Evolutionary conservation across 2,113 vertebrate genomes (phyloP).

Genomic region (Setophaga kirtlandii): DNA sequence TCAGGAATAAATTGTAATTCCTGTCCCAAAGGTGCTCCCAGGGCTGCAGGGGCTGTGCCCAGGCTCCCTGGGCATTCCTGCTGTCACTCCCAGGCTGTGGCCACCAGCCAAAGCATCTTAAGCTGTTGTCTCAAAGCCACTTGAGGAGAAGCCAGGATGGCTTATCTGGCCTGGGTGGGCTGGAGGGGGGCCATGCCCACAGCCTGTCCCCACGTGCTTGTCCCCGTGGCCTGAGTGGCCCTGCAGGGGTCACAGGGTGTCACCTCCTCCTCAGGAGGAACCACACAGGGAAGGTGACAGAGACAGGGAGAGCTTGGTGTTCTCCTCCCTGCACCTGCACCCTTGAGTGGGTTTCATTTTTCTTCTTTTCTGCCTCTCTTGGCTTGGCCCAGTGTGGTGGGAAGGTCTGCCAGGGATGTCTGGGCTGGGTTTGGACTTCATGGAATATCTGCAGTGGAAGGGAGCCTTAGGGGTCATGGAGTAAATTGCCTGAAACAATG

Average conservation of each 20-base stretch:
- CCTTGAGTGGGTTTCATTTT: neutral
- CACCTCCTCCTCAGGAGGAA: neutral
- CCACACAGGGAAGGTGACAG: accelerated
- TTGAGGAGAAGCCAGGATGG: neutral
- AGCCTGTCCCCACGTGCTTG: neutral
- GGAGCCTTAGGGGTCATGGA: accelerated
- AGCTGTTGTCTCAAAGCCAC: neutral
- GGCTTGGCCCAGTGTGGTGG: neutral
- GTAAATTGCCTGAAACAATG: accelerated
- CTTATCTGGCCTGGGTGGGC: neutral
- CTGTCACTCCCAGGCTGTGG: neutral
- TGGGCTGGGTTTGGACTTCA: neutral
- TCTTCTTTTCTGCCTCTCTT: neutral
- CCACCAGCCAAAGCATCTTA: neutral
- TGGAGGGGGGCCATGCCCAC: neutral
- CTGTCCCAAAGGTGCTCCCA: neutral
- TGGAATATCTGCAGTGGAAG: neutral
- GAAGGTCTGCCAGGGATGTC: neutral
- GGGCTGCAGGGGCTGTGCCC: neutral
- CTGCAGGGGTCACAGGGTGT: neutral
- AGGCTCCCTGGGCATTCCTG: neutral
- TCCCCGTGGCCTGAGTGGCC: neutral
- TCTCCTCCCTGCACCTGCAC: neutral
- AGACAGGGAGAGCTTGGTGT: neutral
- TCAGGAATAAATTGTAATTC: neutral